These are phyloP conservation scores for Psittacula derbiana DNA, from an alignment of 2,797 vertebrate species.

Conservation along the genomic window DNA sequence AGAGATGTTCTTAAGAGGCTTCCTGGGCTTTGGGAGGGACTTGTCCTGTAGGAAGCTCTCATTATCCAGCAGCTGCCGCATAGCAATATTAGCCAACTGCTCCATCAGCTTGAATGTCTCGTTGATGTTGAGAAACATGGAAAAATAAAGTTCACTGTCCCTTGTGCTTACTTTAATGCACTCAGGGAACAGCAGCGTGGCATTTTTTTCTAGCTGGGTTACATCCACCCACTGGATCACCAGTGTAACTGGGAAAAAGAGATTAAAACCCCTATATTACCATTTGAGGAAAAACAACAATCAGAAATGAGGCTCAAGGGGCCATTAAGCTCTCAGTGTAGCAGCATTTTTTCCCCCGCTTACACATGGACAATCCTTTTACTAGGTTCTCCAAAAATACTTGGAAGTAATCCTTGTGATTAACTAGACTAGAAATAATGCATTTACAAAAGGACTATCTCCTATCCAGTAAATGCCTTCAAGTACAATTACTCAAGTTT, in stretches of 20 bases:
- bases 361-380: neutral
- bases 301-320: neutral
- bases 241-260: conserved; percentile 82
- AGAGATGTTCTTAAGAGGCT: conserved; percentile 89
- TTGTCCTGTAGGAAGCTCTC: conserved; percentile 89
- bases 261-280: neutral
- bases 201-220: conserved; percentile 93
- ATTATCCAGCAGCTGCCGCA: conserved; percentile 92
- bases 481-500: neutral
- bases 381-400: neutral
- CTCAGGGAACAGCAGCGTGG: conserved; percentile 92
- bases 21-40: conserved; percentile 85
- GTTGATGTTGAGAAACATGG: conserved; percentile 94
- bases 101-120: conserved; percentile 98
- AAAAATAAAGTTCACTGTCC: conserved; percentile 90
- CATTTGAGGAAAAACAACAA: neutral
- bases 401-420: neutral
- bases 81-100: conserved; percentile 93
- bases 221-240: conserved; percentile 95
- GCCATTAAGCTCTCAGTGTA: neutral
- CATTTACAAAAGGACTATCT: neutral
- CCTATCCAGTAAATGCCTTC: neutral
- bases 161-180: conserved; percentile 92
- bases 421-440: conserved; percentile 11
- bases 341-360: neutral